These are phyloP conservation scores for Melanotus villosus DNA, from an alignment of 2,888 invertebrate genomes.

Conservation along the genomic window DNA sequence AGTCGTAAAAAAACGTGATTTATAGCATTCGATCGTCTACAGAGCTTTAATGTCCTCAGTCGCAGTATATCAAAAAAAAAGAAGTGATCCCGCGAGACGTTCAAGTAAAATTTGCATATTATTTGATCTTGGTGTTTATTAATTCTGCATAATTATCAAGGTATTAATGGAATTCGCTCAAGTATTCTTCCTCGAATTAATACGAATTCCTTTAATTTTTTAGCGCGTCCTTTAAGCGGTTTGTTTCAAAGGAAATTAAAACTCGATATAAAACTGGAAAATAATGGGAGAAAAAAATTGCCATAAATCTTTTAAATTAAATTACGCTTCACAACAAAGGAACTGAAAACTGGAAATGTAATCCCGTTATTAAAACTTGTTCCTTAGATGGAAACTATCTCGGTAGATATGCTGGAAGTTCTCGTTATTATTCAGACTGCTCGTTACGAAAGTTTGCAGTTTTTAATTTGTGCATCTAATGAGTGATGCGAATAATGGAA, in stretches of 20 bases:
- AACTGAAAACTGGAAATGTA: neutral
- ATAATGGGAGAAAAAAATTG: neutral
- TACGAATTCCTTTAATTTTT: constrained; percentile 6
- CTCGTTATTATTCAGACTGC: constrained; percentile 13
- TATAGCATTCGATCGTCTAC: constrained; percentile 38
- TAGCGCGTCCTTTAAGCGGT: neutral
- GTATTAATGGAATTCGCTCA: constrained; percentile 4
- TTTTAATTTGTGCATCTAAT: constrained; percentile 11
- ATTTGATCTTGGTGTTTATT: constrained; percentile 24
- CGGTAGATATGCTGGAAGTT: neutral
- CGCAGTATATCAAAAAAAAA: constrained; percentile 29
- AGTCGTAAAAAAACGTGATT: constrained; percentile 39
- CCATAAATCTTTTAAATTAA: constrained; percentile 3
- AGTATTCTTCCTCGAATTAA: constrained; percentile 10
- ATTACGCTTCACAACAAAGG: neutral
- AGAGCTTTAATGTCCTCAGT: constrained; percentile 10
- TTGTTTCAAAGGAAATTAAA: neutral
- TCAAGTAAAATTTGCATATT: constrained; percentile 20
- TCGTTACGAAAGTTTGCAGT: constrained; percentile 7
- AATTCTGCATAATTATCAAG: constrained; percentile 21
- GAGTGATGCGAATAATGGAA: neutral
- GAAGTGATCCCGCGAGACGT: constrained; percentile 3
- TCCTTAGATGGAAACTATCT: constrained; percentile 7
- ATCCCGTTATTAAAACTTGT: constrained; percentile 12
- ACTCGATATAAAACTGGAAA: neutral